Percentiles rank a stretch among this genome's conserved stretches.
These are phyloP conservation scores for Ommatoiulus sabulosus DNA, from an alignment of 2,888 invertebrate genomes.

Conservation along the genomic window DNA sequence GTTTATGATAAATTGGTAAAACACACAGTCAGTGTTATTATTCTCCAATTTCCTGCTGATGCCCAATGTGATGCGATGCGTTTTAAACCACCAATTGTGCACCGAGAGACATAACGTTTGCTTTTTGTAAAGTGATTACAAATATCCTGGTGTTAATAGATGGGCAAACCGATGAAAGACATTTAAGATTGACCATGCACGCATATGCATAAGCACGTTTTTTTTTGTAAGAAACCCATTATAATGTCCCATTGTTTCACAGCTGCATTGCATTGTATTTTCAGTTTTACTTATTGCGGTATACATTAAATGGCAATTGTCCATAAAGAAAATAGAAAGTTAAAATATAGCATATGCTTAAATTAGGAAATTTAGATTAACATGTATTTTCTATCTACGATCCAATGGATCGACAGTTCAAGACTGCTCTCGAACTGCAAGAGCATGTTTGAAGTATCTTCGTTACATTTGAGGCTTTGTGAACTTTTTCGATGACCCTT, in stretches of 20 bases:
- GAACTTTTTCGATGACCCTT: conserved; percentile 6
- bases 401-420: neutral
- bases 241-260: neutral
- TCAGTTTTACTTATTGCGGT: neutral
- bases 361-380: no score
- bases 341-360: neutral
- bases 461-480: neutral
- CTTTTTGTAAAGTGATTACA: neutral
- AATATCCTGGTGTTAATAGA: neutral
- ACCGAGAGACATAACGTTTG: neutral
- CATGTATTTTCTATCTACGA: no score
- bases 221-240: no score
- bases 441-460: no score
- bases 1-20: conserved; percentile 40
- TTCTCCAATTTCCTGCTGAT: conserved; percentile 10
- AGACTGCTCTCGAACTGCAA: neutral
- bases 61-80: neutral
- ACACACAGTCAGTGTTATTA: conserved; percentile 24
- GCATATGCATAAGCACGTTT: no score
- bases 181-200: neutral
- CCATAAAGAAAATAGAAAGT: neutral
- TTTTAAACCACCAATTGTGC: neutral
- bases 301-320: neutral
- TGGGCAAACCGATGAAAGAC: neutral
- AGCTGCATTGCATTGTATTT: neutral